Evolutionary conservation across 2,888 invertebrate genomes (phyloP).

Genomic region (Nemapogon koenigi): DNA sequence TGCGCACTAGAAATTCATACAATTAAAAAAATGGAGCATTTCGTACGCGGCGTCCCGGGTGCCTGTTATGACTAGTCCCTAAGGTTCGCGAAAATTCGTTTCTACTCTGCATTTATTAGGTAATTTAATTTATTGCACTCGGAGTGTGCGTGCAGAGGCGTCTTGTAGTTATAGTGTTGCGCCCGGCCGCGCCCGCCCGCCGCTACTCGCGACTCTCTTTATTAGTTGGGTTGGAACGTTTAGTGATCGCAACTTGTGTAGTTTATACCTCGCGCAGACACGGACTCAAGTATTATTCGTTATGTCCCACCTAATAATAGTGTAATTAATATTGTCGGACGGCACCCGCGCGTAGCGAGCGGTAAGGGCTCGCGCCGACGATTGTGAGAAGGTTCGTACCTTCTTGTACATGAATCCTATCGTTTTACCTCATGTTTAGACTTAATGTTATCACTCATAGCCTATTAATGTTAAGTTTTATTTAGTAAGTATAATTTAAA

Average conservation of each 20-base stretch:
- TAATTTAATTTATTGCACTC: slow-evolving; percentile 25
- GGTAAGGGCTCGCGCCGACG: background rate
- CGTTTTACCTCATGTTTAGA: slow-evolving; percentile 61
- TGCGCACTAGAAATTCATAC: background rate
- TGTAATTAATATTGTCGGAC: no score
- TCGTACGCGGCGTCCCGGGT: slow-evolving; percentile 20
- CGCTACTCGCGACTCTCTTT: no score
- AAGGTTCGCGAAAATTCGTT: slow-evolving; percentile 9
- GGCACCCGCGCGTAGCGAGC: background rate
- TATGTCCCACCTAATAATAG: no score
- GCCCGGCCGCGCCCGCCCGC: no score
- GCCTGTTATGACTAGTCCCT: background rate
- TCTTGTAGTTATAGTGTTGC: no score
- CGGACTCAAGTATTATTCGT: no score
- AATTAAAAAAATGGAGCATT: no score
- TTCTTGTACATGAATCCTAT: slow-evolving; percentile 54
- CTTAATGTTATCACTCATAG: slow-evolving; percentile 55
- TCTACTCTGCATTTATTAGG: slow-evolving; percentile 35
- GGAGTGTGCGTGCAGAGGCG: slow-evolving; percentile 27
- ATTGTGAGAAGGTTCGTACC: slow-evolving; percentile 1
- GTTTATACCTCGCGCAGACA: no score
- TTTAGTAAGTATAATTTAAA: slow-evolving; percentile 44
- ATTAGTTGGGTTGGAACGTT: no score
- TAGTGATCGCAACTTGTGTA: no score
- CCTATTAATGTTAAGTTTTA: slow-evolving; percentile 60